A percentile compares a stretch with the other conserved stretches of the same genome.
Conservation (phyloP, 1,140 invertebrate species). For the Camponotus vicinus region DNA sequence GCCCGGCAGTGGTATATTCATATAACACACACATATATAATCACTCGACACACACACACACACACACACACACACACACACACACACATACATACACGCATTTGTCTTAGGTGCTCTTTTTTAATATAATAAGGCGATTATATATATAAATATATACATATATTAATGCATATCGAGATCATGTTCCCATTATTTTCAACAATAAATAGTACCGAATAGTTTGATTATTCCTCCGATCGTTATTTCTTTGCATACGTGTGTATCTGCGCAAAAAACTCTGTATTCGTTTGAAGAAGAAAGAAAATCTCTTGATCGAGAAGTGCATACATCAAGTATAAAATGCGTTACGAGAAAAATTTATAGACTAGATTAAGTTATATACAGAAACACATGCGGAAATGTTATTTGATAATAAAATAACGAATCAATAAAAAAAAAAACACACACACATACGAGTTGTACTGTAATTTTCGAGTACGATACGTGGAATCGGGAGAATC, state of each 20-base stretch:
- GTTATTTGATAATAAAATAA: conserved; percentile 54
- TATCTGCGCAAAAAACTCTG: too few species aligned
- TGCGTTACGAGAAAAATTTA: conserved; percentile 7
- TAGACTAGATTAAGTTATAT: conserved; percentile 8
- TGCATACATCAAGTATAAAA: background rate
- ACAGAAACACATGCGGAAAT: conserved; percentile 18
- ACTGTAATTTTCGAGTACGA: background rate
- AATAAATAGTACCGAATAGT: conserved; percentile 57
- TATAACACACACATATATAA: too few species aligned
- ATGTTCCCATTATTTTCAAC: conserved; percentile 56
- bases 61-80: too few species aligned
- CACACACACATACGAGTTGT: conserved; percentile 10
- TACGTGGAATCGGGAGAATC: background rate
- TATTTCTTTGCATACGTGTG: background rate
- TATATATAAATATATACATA: background rate
- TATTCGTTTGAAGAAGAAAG: background rate
- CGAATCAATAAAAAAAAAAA: conserved; percentile 17
- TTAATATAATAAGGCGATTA: conserved; percentile 44
- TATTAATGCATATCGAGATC: conserved; percentile 56
- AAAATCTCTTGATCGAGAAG: background rate
- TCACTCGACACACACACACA: too few species aligned
- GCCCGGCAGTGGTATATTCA: conserved; percentile 52
- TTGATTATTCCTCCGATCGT: conserved; percentile 34
- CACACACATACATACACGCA: background rate
- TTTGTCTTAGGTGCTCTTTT: conserved; percentile 56